Percentiles rank a stretch among this genome's conserved stretches.
phyloP scores from a whole-genome alignment of 2,888 invertebrate species.

The Idaea aversata region DNA sequence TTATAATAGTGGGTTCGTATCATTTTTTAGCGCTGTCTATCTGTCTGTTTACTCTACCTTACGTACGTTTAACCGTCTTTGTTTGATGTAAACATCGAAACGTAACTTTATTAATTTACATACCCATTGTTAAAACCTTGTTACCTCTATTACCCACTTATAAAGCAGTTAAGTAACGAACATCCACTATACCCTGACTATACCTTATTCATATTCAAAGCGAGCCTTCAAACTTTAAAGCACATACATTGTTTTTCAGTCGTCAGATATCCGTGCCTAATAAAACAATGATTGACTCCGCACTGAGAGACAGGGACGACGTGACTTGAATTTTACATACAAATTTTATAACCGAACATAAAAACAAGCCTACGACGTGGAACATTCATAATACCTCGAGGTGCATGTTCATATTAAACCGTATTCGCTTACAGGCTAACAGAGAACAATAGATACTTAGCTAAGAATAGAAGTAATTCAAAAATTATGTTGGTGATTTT shows the following conservation, averaged over 20 bases:
- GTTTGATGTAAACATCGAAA: neutral
- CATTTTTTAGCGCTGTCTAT: no score
- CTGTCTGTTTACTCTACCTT: neutral
- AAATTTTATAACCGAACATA: conserved; percentile 65
- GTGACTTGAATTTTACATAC: conserved; percentile 68
- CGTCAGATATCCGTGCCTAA: conserved; percentile 48
- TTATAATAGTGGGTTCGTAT: no score
- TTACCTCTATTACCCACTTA: neutral
- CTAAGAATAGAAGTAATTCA: neutral
- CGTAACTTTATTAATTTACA: neutral
- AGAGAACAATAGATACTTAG: conserved; percentile 19
- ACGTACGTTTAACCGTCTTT: neutral
- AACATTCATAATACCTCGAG: conserved; percentile 61
- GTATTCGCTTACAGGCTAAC: conserved; percentile 18
- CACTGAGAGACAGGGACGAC: conserved; percentile 54
- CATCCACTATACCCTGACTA: neutral
- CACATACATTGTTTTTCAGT: conserved; percentile 37
- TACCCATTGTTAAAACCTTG: neutral
- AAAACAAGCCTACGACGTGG: conserved; percentile 58
- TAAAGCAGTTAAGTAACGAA: neutral
- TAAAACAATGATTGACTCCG: conserved; percentile 76
- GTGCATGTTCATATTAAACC: conserved; percentile 38
- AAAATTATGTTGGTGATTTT: neutral
- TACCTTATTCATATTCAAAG: conserved; percentile 15
- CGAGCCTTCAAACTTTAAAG: conserved; percentile 18